Percentiles rank a stretch among this genome's conserved stretches.
Conservation (phyloP, 1,140 invertebrate species). For the Hormaphis cornu region DNA sequence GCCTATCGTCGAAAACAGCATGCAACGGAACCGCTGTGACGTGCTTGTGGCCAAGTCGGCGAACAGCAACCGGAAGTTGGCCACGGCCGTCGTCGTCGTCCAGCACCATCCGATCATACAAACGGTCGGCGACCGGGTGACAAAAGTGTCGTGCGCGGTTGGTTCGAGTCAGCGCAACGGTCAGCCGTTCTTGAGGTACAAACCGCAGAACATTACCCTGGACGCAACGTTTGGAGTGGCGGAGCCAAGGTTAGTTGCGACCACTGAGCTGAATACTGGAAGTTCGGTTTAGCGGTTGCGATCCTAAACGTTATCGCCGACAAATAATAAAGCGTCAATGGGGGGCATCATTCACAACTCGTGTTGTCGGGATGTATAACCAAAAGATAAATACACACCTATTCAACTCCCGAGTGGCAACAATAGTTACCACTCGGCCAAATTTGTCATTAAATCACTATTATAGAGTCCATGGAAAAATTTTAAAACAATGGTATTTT, state of each 20-base stretch:
- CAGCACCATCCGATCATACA: conserved; percentile 54
- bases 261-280: too few relatives aligned
- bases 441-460: too few relatives aligned
- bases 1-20: conserved; percentile 39
- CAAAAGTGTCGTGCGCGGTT: conserved; percentile 47
- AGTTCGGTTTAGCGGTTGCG: too few relatives aligned
- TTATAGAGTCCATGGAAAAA: too few relatives aligned
- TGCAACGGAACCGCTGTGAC: conserved; percentile 39
- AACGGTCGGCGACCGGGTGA: conserved; percentile 48
- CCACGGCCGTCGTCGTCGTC: conserved; percentile 48
- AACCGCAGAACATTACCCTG: conserved; percentile 43
- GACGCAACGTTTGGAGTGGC: conserved; percentile 42
- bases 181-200: background rate
- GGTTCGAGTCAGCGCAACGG: conserved; percentile 3
- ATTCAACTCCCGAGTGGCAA: too few relatives aligned
- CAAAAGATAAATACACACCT: too few relatives aligned
- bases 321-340: too few relatives aligned
- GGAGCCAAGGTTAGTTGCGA: conserved; percentile 41
- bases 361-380: background rate
- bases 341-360: too few relatives aligned
- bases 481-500: too few relatives aligned
- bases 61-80: conserved; percentile 41
- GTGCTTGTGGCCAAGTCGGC: conserved; percentile 41
- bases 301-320: too few relatives aligned
- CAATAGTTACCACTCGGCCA: too few relatives aligned